Percentiles rank a stretch among this genome's conserved stretches.
Conservation (phyloP, 2,797 vertebrate species). For the Podarcis lilfordi region DNA sequence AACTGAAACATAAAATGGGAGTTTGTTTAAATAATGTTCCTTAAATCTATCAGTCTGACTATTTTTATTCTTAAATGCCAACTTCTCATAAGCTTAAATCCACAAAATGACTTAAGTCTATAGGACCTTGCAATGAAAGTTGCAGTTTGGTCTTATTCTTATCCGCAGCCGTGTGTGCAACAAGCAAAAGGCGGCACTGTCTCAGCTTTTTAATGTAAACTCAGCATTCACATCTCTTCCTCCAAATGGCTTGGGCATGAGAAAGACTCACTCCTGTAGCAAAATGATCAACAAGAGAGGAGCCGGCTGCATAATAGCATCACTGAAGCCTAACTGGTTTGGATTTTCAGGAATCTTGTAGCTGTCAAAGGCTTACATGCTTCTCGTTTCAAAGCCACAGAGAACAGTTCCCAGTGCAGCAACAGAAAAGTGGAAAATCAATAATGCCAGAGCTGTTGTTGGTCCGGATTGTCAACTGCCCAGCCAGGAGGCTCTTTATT, state of each 20-base stretch:
- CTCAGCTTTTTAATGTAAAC: not conserved
- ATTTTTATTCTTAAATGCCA: not conserved
- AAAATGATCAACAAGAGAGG: conserved; percentile 33
- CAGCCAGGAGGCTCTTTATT: conserved; percentile 76
- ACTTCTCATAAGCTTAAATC: not conserved
- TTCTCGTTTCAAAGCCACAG: conserved; percentile 58
- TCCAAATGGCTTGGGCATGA: not conserved
- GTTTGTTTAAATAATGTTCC: not conserved
- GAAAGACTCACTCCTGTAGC: not conserved
- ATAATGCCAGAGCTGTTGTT: conserved; percentile 65
- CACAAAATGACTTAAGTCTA: not conserved
- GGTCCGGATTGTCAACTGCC: conserved; percentile 60
- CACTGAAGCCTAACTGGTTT: conserved; percentile 58
- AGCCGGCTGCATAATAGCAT: conserved; percentile 30
- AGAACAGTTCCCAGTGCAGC: conserved; percentile 38
- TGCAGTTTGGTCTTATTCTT: not conserved
- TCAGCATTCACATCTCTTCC: not conserved
- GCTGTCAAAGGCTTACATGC: conserved; percentile 55
- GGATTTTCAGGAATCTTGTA: conserved; percentile 58
- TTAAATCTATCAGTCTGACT: not conserved
- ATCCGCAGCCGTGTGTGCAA: not conserved
- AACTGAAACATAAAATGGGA: not conserved
- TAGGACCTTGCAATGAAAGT: too few relatives aligned
- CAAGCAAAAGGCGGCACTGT: not conserved
- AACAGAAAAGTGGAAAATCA: conserved; percentile 57